phyloP scores from a whole-genome alignment of 2,797 vertebrate species.

The Melanotaenia nigrans region DNA sequence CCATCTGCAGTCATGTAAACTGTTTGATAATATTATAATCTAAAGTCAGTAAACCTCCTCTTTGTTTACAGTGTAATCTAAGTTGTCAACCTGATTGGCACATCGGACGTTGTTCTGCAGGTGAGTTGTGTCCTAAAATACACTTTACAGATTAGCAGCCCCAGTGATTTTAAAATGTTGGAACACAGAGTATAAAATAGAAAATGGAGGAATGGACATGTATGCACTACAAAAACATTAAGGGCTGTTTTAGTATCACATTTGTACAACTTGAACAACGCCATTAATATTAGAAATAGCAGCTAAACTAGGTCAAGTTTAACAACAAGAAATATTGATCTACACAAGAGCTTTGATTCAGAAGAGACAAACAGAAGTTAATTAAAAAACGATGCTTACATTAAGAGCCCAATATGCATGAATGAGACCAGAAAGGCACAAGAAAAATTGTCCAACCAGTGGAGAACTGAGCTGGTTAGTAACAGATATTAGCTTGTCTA shows the following conservation, averaged over 20 bases:
- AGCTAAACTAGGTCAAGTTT: neutral
- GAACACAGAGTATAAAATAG: neutral
- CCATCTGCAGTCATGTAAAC: neutral
- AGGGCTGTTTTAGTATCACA: no score
- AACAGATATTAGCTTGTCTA: neutral
- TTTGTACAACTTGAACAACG: no score
- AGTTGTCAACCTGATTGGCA: constrained; percentile 51
- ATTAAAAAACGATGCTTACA: no score
- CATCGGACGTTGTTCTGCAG: constrained; percentile 49
- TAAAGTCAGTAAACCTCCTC: constrained; percentile 13
- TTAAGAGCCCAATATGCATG: neutral
- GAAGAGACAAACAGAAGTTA: neutral
- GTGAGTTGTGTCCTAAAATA: constrained; percentile 55
- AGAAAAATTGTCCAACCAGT: neutral
- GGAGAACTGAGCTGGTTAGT: neutral
- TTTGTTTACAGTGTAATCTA: constrained; percentile 69
- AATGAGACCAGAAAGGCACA: neutral
- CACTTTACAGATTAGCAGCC: neutral
- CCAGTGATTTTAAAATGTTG: neutral
- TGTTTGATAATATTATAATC: neutral
- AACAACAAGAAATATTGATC: neutral
- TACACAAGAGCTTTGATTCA: neutral
- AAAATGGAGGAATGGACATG: no score
- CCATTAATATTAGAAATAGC: no score
- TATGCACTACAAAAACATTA: no score